phyloP scores from a whole-genome alignment of 1,140 invertebrate genomes.

The Sweltsa coloradensis region DNA sequence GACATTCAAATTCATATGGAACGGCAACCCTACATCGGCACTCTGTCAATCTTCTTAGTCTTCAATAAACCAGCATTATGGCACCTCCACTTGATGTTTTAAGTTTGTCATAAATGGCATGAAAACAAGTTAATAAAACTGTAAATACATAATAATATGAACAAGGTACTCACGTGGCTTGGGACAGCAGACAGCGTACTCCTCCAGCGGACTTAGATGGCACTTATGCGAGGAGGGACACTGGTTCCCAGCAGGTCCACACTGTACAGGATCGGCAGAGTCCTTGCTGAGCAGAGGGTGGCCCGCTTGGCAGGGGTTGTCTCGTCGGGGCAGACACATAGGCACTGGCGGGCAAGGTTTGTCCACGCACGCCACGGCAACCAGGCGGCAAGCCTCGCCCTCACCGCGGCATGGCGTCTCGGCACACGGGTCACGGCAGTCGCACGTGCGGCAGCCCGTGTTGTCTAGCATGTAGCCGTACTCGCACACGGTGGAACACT shows the following conservation, averaged over 20 bases:
- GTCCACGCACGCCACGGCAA: conserved; percentile 35
- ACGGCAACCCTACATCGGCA: no score
- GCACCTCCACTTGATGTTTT: no score
- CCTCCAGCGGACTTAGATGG: conserved; percentile 63
- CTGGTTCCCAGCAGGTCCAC: conserved; percentile 52
- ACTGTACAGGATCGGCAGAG: conserved; percentile 39
- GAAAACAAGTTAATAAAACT: background rate
- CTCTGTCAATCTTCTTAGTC: no score
- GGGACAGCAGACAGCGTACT: conserved; percentile 69
- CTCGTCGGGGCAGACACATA: conserved; percentile 62
- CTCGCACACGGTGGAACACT: conserved; percentile 49
- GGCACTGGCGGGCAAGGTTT: conserved; percentile 60
- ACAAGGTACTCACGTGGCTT: conserved; percentile 60
- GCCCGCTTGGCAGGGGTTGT: conserved; percentile 56
- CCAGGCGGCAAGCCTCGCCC: conserved; percentile 50
- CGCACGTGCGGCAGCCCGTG: conserved; percentile 59
- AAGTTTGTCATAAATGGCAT: background rate
- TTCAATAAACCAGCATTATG: no score
- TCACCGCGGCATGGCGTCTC: conserved; percentile 55
- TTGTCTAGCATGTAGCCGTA: conserved; percentile 53
- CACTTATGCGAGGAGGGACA: conserved; percentile 78
- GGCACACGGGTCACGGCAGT: conserved; percentile 64
- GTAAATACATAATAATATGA: background rate
- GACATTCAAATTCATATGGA: no score
- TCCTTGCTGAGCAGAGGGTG: conserved; percentile 42